phyloP scores from a whole-genome alignment of 2,797 vertebrate species.

The Pogoniulus pusillus region DNA sequence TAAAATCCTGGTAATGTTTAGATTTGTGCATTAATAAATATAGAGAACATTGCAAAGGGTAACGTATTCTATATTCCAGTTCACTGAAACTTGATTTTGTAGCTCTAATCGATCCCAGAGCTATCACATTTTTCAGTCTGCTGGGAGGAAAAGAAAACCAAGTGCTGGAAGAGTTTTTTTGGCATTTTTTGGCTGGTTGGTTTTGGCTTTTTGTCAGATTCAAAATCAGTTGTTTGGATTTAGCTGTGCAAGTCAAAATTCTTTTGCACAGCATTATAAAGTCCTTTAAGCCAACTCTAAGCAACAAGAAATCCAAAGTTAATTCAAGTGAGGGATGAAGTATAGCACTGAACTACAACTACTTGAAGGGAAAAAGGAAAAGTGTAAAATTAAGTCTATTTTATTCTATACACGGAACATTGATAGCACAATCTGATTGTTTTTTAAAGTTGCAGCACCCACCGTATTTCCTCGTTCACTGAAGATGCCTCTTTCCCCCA shows the following conservation, averaged over 20 bases:
- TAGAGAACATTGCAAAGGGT: neutral
- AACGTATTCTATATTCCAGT: neutral
- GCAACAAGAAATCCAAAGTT: conserved; percentile 71
- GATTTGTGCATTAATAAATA: neutral
- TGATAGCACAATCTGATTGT: conserved; percentile 23
- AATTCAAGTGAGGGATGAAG: conserved; percentile 62
- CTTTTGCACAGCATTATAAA: conserved; percentile 37
- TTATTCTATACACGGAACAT: conserved; percentile 78
- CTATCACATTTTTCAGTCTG: neutral
- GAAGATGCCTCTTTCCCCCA: neutral
- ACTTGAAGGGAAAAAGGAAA: conserved; percentile 61
- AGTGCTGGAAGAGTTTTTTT: neutral
- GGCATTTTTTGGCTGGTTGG: no score
- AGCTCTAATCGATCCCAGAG: neutral
- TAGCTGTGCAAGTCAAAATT: conserved; percentile 26
- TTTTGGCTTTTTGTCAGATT: neutral
- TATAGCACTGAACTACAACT: conserved; percentile 75
- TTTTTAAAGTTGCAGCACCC: conserved; percentile 79
- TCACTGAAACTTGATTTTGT: neutral
- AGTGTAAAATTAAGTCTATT: conserved; percentile 62
- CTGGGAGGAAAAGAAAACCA: conserved; percentile 26
- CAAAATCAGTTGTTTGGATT: conserved; percentile 1
- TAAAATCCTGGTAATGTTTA: neutral
- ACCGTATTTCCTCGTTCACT: conserved; percentile 13
- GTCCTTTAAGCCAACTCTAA: conserved; percentile 82